phyloP scores from a whole-genome alignment of 2,888 invertebrate genomes.

The Allophyes oxyacanthae region DNA sequence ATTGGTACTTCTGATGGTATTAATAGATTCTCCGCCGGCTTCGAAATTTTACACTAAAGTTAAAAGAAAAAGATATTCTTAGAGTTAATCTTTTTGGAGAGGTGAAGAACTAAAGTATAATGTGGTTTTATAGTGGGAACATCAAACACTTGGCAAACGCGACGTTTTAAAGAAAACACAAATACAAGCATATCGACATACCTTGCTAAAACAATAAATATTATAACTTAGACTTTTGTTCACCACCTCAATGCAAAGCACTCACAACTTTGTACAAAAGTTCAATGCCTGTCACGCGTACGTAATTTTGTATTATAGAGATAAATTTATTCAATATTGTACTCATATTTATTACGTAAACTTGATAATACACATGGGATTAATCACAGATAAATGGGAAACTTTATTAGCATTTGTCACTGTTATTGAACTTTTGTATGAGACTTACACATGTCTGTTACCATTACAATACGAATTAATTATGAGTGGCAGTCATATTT shows the following conservation, averaged over 20 bases:
- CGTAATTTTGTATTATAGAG: slow-evolving; percentile 2
- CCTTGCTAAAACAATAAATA: slow-evolving; percentile 13
- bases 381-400: slow-evolving; percentile 6
- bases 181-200: slow-evolving; percentile 5
- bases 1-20: slow-evolving; percentile 66
- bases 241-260: slow-evolving; percentile 59
- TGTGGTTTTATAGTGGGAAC: slow-evolving; percentile 3
- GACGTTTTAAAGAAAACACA: slow-evolving; percentile 7
- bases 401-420: slow-evolving; percentile 33
- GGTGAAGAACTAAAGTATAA: slow-evolving; percentile 56
- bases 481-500: slow-evolving; percentile 73
- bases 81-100: slow-evolving; percentile 50
- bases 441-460: slow-evolving; percentile 45
- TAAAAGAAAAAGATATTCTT: slow-evolving; percentile 71
- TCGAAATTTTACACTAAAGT: slow-evolving; percentile 76
- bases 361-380: slow-evolving; percentile 20
- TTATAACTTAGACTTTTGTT: slow-evolving; percentile 48
- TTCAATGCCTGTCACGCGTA: slow-evolving; percentile 71
- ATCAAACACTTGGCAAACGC: slow-evolving; percentile 3
- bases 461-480: slow-evolving; percentile 48
- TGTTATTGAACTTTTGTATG: slow-evolving; percentile 80
- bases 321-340: slow-evolving; percentile 1
- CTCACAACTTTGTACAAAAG: slow-evolving; percentile 85
- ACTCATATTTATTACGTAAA: slow-evolving; percentile 41
- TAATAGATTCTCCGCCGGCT: slow-evolving; percentile 70